Evolutionary conservation across 2,113 vertebrate genomes (phyloP).

Genomic region (Phoenicopterus ruber): DNA sequence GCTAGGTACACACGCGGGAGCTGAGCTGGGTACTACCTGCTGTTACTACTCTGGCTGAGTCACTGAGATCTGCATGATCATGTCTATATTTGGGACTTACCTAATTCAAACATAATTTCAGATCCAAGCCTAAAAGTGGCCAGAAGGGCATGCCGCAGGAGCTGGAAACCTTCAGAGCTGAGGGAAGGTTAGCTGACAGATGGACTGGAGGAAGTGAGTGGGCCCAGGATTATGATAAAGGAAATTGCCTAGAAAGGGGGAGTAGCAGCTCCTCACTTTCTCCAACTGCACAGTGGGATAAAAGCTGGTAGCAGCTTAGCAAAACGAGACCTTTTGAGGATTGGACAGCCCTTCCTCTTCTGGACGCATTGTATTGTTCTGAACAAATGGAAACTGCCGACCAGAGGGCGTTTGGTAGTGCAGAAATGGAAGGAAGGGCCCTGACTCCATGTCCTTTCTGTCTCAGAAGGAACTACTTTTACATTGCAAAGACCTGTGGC

Average conservation of each 20-base stretch:
- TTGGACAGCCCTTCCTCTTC: neutral
- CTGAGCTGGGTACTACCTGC: neutral
- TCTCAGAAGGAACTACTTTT: neutral
- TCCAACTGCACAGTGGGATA: neutral
- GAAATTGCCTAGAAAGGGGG: slow-evolving; percentile 18
- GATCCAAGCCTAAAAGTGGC: neutral
- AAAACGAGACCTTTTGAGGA: neutral
- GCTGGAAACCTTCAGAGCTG: slow-evolving; percentile 21
- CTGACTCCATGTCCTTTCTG: neutral
- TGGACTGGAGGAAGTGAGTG: slow-evolving; percentile 45
- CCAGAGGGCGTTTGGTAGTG: neutral
- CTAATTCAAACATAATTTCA: neutral
- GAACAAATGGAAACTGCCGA: neutral
- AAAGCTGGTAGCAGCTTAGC: neutral
- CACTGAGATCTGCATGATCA: neutral
- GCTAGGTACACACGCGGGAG: neutral
- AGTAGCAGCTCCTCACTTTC: neutral
- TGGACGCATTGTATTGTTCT: neutral
- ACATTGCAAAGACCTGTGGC: neutral
- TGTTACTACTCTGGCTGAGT: neutral
- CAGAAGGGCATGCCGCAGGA: slow-evolving; percentile 50
- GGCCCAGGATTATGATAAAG: slow-evolving; percentile 21
- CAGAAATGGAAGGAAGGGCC: neutral
- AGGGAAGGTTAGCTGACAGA: slow-evolving; percentile 41
- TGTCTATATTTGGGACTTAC: neutral